A percentile compares a stretch with the other conserved stretches of the same genome.
Conservation (phyloP, 2,888 invertebrate species). For the Spilosoma lubricipeda region DNA sequence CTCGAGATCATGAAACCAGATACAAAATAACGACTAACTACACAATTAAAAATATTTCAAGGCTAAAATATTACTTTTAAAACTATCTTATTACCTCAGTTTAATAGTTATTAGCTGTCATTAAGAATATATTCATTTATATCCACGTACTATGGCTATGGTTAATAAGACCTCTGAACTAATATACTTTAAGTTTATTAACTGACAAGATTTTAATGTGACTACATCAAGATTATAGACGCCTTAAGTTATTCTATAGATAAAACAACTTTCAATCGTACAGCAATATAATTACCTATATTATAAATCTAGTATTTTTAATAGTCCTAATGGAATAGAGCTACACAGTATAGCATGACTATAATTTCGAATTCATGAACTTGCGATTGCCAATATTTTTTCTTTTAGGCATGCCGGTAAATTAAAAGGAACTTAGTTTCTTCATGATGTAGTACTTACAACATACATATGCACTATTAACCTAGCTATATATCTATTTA, state of each 20-base stretch:
- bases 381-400: too few species aligned
- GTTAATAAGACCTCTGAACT: neutral
- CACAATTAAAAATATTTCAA: conserved; percentile 38
- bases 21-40: conserved; percentile 30
- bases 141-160: neutral
- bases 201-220: neutral
- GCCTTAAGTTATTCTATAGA: neutral
- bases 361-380: too few species aligned
- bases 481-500: too few species aligned
- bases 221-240: neutral
- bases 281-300: neutral
- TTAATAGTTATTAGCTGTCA: conserved; percentile 14
- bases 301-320: neutral
- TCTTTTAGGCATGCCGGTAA: too few species aligned
- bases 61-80: conserved; percentile 42
- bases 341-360: too few species aligned
- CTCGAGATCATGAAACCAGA: conserved; percentile 38
- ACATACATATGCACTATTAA: too few species aligned
- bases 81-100: conserved; percentile 33
- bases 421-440: too few species aligned
- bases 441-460: too few species aligned
- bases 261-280: neutral
- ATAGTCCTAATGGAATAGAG: neutral
- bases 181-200: neutral
- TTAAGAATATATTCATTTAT: conserved; percentile 15